These are phyloP conservation scores for Hartigia nigra DNA, from an alignment of 2,888 invertebrate species.

Conservation along the genomic window DNA sequence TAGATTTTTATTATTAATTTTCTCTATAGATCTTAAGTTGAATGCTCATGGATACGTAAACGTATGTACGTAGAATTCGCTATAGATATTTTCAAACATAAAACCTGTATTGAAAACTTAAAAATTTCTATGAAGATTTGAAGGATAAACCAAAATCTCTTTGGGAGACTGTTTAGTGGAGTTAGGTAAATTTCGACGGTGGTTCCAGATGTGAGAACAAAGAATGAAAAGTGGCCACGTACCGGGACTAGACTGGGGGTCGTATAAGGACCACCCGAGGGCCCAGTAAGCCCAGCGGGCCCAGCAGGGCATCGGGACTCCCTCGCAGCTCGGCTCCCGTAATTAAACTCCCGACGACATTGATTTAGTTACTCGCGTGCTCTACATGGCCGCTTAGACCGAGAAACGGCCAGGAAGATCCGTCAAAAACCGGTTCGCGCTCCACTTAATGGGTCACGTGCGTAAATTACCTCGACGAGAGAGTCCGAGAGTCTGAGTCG, in stretches of 20 bases:
- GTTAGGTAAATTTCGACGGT: background rate
- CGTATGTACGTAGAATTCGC: background rate
- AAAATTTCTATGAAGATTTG: background rate
- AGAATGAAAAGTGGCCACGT: conserved; percentile 10
- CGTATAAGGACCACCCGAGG: conserved; percentile 50
- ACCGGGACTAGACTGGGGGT: background rate
- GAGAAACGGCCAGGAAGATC: conserved; percentile 10
- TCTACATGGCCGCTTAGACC: conserved; percentile 36
- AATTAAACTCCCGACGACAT: conserved; percentile 58
- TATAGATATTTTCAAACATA: background rate
- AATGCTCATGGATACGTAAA: background rate
- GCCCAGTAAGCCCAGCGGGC: conserved; percentile 36
- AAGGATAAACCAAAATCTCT: background rate
- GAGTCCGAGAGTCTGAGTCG: background rate
- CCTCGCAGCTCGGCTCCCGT: conserved; percentile 38
- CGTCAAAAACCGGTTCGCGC: conserved; percentile 9
- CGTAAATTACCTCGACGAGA: conserved; percentile 7
- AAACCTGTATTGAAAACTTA: background rate
- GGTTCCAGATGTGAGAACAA: background rate
- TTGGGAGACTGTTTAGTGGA: background rate
- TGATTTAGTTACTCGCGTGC: conserved; percentile 56
- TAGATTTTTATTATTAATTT: background rate
- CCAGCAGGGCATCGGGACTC: conserved; percentile 37
- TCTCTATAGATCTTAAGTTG: background rate
- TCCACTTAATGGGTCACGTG: conserved; percentile 9